Percentiles rank a stretch among this genome's conserved stretches.
These are phyloP conservation scores for Drymodes brunneopygia DNA, from an alignment of 2,113 vertebrate species.

Conservation along the genomic window DNA sequence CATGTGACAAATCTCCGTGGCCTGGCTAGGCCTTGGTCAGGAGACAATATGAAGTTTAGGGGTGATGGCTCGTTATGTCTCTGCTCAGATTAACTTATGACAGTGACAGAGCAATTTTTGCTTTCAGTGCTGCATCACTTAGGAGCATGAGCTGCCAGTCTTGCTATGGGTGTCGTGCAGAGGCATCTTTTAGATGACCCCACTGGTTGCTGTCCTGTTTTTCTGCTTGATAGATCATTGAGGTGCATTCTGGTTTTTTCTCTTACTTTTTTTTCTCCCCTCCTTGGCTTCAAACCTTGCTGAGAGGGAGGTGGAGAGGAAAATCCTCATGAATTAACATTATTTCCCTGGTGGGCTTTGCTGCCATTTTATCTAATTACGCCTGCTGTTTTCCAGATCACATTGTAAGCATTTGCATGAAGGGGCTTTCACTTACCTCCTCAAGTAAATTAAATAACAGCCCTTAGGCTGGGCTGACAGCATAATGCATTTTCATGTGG, in stretches of 20 bases:
- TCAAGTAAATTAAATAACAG: constrained; percentile 68
- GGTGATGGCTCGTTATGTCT: not conserved
- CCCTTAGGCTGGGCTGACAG: constrained; percentile 62
- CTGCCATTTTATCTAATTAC: constrained; percentile 66
- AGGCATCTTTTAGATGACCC: not conserved
- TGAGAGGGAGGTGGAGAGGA: constrained; percentile 45
- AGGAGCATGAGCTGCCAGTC: not conserved
- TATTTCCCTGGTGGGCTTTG: constrained; percentile 59
- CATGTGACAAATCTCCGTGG: not conserved
- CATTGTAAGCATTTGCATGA: constrained; percentile 64
- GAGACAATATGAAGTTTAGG: not conserved
- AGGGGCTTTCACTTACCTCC: constrained; percentile 68
- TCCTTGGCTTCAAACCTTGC: constrained; percentile 19
- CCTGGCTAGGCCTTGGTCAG: not conserved
- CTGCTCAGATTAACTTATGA: not conserved
- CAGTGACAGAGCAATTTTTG: not conserved
- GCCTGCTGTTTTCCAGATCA: constrained; percentile 65
- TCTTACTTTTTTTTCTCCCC: not conserved
- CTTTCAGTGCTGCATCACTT: not conserved
- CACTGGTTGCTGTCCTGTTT: not conserved
- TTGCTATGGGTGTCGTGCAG: not conserved
- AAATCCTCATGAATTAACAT: constrained; percentile 54
- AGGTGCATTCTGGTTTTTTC: not conserved
- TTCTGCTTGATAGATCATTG: not conserved
- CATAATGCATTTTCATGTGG: constrained; percentile 56